Conservation (phyloP, 2,113 vertebrate genomes). For the Mungos mungo region DNA sequence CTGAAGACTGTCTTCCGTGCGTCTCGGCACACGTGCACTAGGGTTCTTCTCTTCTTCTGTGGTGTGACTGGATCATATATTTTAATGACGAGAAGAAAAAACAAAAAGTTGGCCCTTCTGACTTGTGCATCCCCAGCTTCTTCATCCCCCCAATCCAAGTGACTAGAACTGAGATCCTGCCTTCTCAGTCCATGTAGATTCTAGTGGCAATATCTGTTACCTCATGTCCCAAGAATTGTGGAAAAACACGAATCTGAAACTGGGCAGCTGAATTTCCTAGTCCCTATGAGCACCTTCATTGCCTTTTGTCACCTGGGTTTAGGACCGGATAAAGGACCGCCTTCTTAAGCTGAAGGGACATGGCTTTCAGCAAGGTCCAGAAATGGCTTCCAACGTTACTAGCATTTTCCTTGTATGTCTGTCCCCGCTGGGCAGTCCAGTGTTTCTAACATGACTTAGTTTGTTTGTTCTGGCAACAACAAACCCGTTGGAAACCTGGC, state of each 20-base stretch:
- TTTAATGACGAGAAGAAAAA: conserved; percentile 18
- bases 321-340: background rate
- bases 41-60: background rate
- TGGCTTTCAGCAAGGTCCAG: background rate
- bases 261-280: background rate
- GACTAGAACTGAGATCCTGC: background rate
- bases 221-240: background rate
- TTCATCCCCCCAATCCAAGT: background rate
- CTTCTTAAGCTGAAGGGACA: background rate
- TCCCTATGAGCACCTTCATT: background rate
- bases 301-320: background rate
- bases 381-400: background rate
- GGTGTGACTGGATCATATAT: background rate
- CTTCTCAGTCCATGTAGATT: background rate
- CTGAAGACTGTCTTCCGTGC: background rate
- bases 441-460: background rate
- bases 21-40: background rate
- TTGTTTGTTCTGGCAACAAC: background rate
- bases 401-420: background rate
- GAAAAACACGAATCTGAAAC: background rate
- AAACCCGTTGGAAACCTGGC: background rate
- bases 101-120: background rate
- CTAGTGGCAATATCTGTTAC: background rate
- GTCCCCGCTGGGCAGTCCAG: background rate
- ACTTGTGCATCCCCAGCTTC: background rate